Evolutionary conservation across 2,113 vertebrate genomes (phyloP).

Genomic region (Eonycteris spelaea): DNA sequence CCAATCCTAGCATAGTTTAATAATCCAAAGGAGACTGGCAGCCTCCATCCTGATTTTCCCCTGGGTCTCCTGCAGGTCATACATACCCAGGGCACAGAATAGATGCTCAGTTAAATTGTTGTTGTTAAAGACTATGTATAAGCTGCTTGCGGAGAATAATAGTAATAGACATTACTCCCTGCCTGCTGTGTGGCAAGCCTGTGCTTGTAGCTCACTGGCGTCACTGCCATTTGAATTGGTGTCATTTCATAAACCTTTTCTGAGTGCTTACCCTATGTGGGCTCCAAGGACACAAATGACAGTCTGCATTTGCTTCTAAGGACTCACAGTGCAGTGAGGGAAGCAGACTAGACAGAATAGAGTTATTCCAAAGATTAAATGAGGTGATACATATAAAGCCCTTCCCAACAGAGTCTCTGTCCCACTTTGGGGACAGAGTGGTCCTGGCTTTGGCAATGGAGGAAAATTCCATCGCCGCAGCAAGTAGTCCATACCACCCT

Average conservation of each 20-base stretch:
- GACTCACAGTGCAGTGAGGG: neutral
- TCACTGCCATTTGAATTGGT: neutral
- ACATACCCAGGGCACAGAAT: neutral
- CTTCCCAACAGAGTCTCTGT: neutral
- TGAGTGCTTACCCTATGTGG: neutral
- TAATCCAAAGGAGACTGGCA: neutral
- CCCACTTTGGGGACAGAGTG: neutral
- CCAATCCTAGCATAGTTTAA: neutral
- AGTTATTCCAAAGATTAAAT: neutral
- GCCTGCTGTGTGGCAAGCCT: neutral
- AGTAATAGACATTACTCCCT: neutral
- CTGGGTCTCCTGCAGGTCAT: neutral
- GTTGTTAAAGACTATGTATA: neutral
- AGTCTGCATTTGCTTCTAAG: neutral
- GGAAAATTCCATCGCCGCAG: neutral
- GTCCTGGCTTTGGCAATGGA: neutral
- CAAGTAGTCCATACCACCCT: neutral
- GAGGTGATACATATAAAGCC: neutral
- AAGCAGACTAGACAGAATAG: neutral
- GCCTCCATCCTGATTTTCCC: neutral
- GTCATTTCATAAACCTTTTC: neutral
- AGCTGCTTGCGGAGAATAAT: neutral
- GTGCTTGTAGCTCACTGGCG: neutral
- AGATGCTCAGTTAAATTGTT: neutral
- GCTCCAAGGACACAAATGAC: neutral